Evolutionary conservation across 1,140 invertebrate genomes (phyloP).

Genomic region (Lethocerus indicus): DNA sequence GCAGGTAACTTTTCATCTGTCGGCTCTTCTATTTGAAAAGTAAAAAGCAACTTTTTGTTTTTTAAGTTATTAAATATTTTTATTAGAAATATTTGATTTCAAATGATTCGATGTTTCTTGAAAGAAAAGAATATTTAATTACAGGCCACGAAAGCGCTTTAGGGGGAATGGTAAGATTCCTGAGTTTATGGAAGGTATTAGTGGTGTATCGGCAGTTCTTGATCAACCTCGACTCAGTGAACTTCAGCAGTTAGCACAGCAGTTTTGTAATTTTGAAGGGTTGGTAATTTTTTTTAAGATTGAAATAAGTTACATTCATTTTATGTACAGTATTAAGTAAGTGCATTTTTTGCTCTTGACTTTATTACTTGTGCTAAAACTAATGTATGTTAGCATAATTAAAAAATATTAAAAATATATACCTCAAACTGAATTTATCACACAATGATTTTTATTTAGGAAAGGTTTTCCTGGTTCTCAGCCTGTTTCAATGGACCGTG

Average conservation of each 20-base stretch:
- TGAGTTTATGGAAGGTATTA: conserved; percentile 64
- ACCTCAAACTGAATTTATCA: too few species aligned
- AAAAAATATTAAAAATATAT: too few species aligned
- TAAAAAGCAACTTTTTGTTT: too few species aligned
- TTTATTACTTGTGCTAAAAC: too few species aligned
- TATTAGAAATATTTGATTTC: too few species aligned
- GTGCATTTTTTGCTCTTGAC: background rate
- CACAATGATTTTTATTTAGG: conserved; percentile 23
- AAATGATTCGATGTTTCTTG: too few species aligned
- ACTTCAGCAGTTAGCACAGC: conserved; percentile 61
- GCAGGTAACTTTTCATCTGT: too few species aligned
- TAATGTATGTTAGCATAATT: too few species aligned
- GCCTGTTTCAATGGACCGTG: conserved; percentile 85
- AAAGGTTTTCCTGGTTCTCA: conserved; percentile 89
- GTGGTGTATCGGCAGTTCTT: conserved; percentile 45
- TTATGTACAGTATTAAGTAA: background rate
- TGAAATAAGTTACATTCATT: background rate
- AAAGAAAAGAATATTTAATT: too few species aligned
- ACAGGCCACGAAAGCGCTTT: too few species aligned
- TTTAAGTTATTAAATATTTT: too few species aligned
- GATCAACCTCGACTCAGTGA: conserved; percentile 39
- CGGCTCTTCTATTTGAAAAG: too few species aligned
- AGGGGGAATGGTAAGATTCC: conserved; percentile 37
- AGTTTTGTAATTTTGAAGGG: conserved; percentile 63
- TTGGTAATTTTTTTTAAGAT: conserved; percentile 18